phyloP scores from a whole-genome alignment of 2,888 invertebrate species.

The Diadegma fenestrale region DNA sequence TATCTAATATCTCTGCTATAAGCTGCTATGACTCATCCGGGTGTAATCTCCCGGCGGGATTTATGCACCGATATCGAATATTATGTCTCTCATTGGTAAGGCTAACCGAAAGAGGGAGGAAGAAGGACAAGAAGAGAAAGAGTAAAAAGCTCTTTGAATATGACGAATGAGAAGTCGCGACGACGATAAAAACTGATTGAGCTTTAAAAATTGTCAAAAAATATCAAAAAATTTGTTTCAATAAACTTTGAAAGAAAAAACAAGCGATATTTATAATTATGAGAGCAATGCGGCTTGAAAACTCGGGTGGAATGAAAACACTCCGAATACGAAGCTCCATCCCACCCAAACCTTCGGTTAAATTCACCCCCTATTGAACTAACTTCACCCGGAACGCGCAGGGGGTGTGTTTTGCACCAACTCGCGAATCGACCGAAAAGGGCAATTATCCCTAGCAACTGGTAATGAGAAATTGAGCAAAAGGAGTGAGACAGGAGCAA shows the following conservation, averaged over 20 bases:
- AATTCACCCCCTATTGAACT: constrained; percentile 21
- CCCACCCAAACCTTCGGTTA: background rate
- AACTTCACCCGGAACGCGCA: background rate
- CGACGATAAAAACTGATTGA: background rate
- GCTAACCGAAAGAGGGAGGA: background rate
- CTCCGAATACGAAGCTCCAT: background rate
- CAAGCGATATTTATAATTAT: background rate
- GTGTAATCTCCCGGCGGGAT: constrained; percentile 10
- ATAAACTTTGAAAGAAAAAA: background rate
- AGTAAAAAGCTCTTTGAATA: background rate
- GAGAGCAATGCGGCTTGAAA: background rate
- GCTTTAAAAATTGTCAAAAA: background rate
- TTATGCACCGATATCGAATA: constrained; percentile 17
- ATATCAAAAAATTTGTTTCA: background rate
- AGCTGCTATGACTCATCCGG: background rate
- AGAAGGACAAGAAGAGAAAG: background rate
- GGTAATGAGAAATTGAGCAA: constrained; percentile 5
- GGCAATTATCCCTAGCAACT: constrained; percentile 51
- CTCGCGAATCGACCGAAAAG: constrained; percentile 54
- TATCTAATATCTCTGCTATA: constrained; percentile 24
- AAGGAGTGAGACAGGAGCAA: background rate
- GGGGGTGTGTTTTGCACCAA: constrained; percentile 38
- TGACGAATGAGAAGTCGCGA: background rate
- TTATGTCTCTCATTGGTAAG: background rate
- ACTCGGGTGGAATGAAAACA: background rate